Conservation (phyloP, 2,797 vertebrate genomes). For the Myoxocephalus aenaeus region DNA sequence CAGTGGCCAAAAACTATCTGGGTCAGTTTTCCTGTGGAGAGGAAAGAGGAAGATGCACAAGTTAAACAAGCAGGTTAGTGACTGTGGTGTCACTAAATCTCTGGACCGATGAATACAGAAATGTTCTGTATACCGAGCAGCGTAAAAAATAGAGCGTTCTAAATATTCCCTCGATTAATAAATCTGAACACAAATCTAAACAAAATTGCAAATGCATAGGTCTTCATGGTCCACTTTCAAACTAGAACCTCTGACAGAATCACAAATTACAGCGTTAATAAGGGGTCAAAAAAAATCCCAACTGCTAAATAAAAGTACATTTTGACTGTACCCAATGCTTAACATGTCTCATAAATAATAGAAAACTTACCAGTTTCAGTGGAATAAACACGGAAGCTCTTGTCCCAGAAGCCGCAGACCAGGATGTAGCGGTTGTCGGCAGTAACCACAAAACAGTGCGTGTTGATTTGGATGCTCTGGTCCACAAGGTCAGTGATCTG, state of each 20-base stretch:
- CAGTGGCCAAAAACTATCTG: conserved; percentile 99
- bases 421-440: conserved; percentile 99
- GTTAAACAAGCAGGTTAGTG: background rate
- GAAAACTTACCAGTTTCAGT: conserved; percentile 92
- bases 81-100: background rate
- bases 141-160: background rate
- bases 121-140: background rate
- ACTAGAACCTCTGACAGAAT: conserved; percentile 12
- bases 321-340: background rate
- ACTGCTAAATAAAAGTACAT: background rate
- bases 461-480: conserved; percentile 99
- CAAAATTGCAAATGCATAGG: background rate
- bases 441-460: conserved; percentile 99
- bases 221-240: conserved; percentile 4
- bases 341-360: background rate
- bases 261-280: background rate
- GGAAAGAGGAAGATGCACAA: conserved; percentile 5
- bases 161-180: background rate
- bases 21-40: conserved; percentile 91
- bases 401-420: conserved; percentile 99
- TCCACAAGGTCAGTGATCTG: conserved; percentile 99
- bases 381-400: conserved; percentile 98
- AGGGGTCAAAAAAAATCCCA: background rate
- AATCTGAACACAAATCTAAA: background rate
- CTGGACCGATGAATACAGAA: background rate